Base-by-base conservation (phyloP, 2,797 vertebrate genomes). In the Florisuga fusca region DNA sequence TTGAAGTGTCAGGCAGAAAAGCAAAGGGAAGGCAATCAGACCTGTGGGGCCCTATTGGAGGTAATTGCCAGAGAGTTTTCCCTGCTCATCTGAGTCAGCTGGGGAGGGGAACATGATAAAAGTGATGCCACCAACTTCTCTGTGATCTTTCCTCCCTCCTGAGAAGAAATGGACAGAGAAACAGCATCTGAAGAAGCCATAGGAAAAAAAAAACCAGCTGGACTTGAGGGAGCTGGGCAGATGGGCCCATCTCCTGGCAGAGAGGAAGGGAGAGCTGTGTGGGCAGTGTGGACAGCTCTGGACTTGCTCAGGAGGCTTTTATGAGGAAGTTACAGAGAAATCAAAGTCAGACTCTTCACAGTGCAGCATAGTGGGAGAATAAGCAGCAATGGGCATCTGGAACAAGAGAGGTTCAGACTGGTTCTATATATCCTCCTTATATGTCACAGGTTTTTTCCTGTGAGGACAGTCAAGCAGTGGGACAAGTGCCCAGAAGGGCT, bases 1-100 rank as follows among this genome's bases (percentile, higher is more conserved):
- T 95, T 95, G 95, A 96, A 93, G 93, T 93, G 75, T 81, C 90
- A 86, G 69, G 82, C 90, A 92, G 91, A 87, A 97, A 95, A 95
- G 93, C 82, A 89, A 88, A 92, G 58, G 6, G 84, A 91, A 95
- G 89, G 94, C 91, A 92, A 69, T 94, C 91, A 94, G 79, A 94
- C n/a, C 46, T 53, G 75, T 13, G 21, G 51, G 84, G 55, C 69
- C 51, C 84, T 86, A 69, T 84, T 94, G 93, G 92, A 95, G 87
- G 66, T 95, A 97, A 96, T 92, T 94, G 89, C 89, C 16, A 80
- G 72, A 82, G 82, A 87, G 72, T 45, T 76, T 45, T 57, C 72
- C 29, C 51, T 55, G 27, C 83, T 90, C 64, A 46, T 58, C 79
- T 79, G 78, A 77, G 71, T 84, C 92, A 93, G 54, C n/a, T 87